These are phyloP conservation scores for Phoxinus dragarum DNA, from an alignment of 2,797 vertebrate species.

Conservation along the genomic window DNA sequence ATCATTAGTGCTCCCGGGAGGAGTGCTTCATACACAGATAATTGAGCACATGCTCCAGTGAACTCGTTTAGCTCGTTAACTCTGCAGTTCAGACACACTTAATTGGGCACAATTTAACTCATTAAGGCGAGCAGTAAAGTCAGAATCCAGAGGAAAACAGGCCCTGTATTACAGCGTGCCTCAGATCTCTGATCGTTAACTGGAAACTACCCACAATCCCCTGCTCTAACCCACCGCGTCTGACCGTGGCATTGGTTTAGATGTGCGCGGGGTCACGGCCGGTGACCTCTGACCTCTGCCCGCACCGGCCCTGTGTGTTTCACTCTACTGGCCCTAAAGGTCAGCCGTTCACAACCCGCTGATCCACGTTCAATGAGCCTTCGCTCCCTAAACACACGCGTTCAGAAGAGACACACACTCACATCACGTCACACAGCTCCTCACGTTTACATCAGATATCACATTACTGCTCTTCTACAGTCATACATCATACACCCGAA, in stretches of 20 bases:
- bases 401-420: too few relatives aligned
- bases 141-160: conserved; percentile 66
- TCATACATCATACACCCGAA: too few relatives aligned
- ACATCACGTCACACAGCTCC: neutral
- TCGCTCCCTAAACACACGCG: neutral
- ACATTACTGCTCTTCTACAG: too few relatives aligned
- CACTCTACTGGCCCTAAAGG: conserved; percentile 43
- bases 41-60: conserved; percentile 78
- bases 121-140: conserved; percentile 74
- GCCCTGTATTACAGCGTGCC: conserved; percentile 54
- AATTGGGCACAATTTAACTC: conserved; percentile 79
- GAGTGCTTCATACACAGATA: conserved; percentile 75
- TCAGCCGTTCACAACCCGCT: conserved; percentile 2
- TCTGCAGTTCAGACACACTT: conserved; percentile 69
- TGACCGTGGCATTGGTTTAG: conserved; percentile 62
- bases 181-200: conserved; percentile 69
- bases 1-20: conserved; percentile 81
- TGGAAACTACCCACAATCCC: conserved; percentile 27
- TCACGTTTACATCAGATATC: neutral
- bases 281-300: conserved; percentile 45
- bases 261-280: conserved; percentile 31
- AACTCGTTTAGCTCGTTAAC: conserved; percentile 62
- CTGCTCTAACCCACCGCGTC: neutral
- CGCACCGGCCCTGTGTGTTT: conserved; percentile 27
- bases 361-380: neutral